These are phyloP conservation scores for Gobius niger DNA, from an alignment of 2,113 vertebrate genomes.

Conservation along the genomic window DNA sequence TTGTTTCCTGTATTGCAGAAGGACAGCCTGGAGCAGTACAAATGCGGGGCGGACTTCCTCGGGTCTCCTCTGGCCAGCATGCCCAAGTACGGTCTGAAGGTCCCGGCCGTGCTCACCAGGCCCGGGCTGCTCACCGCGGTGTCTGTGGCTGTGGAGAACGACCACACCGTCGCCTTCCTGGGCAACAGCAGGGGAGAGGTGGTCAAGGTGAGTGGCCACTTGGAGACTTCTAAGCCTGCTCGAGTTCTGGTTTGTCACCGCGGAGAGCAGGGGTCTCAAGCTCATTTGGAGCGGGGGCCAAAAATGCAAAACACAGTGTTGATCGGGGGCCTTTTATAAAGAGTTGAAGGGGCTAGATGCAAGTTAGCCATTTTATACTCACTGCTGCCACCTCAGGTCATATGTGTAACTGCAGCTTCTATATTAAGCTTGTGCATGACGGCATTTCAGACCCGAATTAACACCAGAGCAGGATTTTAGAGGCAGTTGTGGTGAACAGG, in stretches of 20 bases:
- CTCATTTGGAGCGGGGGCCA: too few species aligned
- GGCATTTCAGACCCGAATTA: too few species aligned
- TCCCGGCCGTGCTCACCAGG: constrained; percentile 33
- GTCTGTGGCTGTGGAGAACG: constrained; percentile 83
- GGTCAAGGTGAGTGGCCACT: constrained; percentile 49
- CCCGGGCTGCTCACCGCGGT: constrained; percentile 81
- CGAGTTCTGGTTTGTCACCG: neutral
- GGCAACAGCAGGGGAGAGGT: constrained; percentile 86
- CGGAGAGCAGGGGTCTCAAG: too few species aligned
- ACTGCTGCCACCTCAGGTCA: too few species aligned
- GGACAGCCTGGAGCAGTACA: constrained; percentile 59
- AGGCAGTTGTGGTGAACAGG: too few species aligned
- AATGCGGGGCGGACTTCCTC: constrained; percentile 90
- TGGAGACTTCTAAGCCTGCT: neutral
- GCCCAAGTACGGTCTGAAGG: constrained; percentile 61
- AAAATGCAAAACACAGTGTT: too few species aligned
- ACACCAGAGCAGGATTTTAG: too few species aligned
- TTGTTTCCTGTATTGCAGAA: constrained; percentile 43
- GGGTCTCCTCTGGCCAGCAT: constrained; percentile 90
- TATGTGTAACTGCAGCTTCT: too few species aligned
- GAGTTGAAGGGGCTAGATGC: too few species aligned
- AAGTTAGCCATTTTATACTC: too few species aligned
- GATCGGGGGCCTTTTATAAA: too few species aligned
- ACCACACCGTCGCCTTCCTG: constrained; percentile 87
- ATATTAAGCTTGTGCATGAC: too few species aligned